Base-by-base conservation (phyloP, 37 sponge, comb jelly and placozoan species). In the Haliclona indistincta region DNA sequence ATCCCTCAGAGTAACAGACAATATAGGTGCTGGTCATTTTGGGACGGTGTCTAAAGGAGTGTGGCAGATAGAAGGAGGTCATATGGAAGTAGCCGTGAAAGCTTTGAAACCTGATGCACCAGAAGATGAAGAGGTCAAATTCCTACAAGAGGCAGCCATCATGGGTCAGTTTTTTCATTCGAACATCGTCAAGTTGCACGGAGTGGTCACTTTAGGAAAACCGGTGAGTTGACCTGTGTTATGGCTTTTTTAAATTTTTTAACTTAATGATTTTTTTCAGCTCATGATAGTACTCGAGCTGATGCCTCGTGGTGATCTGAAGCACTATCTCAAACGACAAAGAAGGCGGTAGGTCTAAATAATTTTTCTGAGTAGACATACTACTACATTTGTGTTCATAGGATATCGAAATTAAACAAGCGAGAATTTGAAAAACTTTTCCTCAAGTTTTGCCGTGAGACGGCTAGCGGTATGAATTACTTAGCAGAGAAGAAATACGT, bases 151-250 rank as follows among this genome's bases (percentile, higher is more conserved):
- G 60, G 85, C 91, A 20, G 81, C 86, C 77, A 81, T 84, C 44
- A 84, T 81, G 81, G 91, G 85, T 26, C 91, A 90, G 82, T 90
- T 90, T 71, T 32, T 43, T 22, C 91, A 90, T 70, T 81, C 77
- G 6, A 80, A 90, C 41, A 63, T 90, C n/a, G 68, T 90, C 41
- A 73, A 58, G 17, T 56, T 90, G 8, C 63, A 76, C 64, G 91
- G 91, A 70, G 85, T 90, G 19, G 91, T 90, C 11, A 89, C 89
- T 39, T 19, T 83, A 43, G 84, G 80, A 56, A 55, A 89, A 1
- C 89, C 89, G 25, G 88, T 88, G 49, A 71, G 84, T 79, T 30
- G 36, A 1, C 38, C 11, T 23, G 25, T 28, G 44, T 42, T 29
- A 22, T 25, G 28, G n/a, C 38, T 37, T 4, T 54, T 10, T 1